Evolutionary conservation across 1,140 invertebrate species (phyloP).

Genomic region (Bombus vancouverensis): DNA sequence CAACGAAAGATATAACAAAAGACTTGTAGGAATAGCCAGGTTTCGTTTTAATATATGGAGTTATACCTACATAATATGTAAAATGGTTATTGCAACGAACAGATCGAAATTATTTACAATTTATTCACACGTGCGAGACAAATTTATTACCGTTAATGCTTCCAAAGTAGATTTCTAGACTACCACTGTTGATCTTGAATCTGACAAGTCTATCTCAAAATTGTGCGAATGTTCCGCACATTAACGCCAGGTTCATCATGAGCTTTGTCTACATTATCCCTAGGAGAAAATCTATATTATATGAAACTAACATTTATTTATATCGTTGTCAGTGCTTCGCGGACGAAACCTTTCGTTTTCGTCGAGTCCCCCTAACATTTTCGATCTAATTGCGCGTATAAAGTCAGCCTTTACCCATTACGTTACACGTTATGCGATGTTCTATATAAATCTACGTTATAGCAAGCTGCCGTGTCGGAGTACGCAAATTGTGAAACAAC

Average conservation of each 20-base stretch:
- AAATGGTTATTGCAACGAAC: too few species aligned
- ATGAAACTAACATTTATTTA: background rate
- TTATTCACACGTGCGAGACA: background rate
- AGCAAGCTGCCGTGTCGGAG: background rate
- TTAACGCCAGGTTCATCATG: background rate
- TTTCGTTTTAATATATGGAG: background rate
- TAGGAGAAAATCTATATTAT: background rate
- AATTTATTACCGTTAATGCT: background rate
- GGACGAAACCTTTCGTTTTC: background rate
- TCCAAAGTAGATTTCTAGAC: background rate
- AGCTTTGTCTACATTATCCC: background rate
- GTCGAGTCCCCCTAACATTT: too few species aligned
- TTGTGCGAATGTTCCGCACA: background rate
- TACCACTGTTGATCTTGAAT: background rate
- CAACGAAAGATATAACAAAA: too few species aligned
- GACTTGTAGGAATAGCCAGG: too few species aligned
- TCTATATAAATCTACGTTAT: background rate
- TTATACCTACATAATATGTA: too few species aligned
- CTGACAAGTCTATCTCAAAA: background rate
- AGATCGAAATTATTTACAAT: background rate
- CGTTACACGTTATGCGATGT: background rate
- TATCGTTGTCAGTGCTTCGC: background rate
- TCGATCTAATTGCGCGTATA: background rate
- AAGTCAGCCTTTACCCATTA: too few species aligned
- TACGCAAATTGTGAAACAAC: background rate